Evolutionary conservation across 2,113 vertebrate species (phyloP).

Genomic region (Chamaetylas fuelleborni): DNA sequence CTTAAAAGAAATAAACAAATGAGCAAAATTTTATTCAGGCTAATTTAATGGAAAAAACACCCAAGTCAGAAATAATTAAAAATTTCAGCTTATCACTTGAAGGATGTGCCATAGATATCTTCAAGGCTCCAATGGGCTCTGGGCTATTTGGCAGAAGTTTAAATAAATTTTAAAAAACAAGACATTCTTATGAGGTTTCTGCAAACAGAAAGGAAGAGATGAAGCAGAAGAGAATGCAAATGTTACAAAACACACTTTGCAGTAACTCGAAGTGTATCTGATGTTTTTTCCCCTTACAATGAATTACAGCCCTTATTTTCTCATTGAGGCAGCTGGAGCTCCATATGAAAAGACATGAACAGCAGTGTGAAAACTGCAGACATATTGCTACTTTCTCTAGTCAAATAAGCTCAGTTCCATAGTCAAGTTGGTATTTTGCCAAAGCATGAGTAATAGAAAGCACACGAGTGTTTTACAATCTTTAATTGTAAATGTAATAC

Average conservation of each 20-base stretch:
- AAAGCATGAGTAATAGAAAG: neutral
- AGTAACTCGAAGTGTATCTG: neutral
- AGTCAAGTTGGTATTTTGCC: neutral
- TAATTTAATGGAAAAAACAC: neutral
- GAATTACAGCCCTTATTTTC: neutral
- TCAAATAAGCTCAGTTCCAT: neutral
- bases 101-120: neutral
- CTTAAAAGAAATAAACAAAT: neutral
- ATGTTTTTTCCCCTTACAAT: neutral
- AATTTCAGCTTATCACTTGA: neutral
- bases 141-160: neutral
- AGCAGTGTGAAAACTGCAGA: neutral
- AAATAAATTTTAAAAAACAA: neutral
- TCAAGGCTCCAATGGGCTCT: neutral
- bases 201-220: neutral
- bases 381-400: neutral
- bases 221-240: neutral
- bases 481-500: neutral
- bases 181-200: neutral
- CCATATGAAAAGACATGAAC: neutral
- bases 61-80: neutral
- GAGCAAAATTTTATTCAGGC: neutral
- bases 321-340: neutral
- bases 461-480: neutral
- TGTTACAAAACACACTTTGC: neutral